Base-by-base conservation (phyloP, 2,113 vertebrate genomes). In the Phrynosoma platyrhinos region DNA sequence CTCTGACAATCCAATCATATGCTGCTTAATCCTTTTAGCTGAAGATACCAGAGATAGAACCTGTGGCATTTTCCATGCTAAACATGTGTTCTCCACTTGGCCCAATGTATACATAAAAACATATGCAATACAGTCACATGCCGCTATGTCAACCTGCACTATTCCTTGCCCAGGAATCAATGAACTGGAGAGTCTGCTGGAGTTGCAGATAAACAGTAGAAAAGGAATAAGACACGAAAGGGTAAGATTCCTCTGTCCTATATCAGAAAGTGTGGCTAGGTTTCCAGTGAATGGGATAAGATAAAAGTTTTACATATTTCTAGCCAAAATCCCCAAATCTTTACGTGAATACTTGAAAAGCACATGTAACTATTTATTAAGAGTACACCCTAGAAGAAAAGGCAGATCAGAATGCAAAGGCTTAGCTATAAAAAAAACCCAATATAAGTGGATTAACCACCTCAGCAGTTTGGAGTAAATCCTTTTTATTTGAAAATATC, bases 401-500 rank as follows among this genome's bases (percentile, higher is more conserved):
- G 91, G 66, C 36, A 79, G 47, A 52, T 3, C 81, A 75, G 86
- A 94, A 47, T 13, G 87, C 32, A 90, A 89, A 94, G 89, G 25
- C 52, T 92, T 87, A 92, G 62, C 85, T 91, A 82, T 27, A 94
- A 93, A 62, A 94, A 93, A 62, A 91, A 82, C n/a, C 23, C n/a
- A 79, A 0, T 1, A 0, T 90, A 90, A 94, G 55, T 88, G 82
- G 83, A 71, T 90, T 92, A 91, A 89, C 7, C 3, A 91, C 74
- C 80, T 92, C 91, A 92, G 80, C 55, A 91, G 55, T 71, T 83
- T 90, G 1, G 5, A 93, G 14, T 85, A 91, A 94, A 92, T 89
- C 27, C 32, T 9, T 93, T 94, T 92, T 87, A 92, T 94, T 91
- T 89, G 76, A 89, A 94, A 91, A 91, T 86, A 91, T 55, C 86